Evolutionary conservation across 2,113 vertebrate genomes (phyloP), one percentile per base, ranked within the genome.

Genomic region (Blennius ocellaris): DNA sequence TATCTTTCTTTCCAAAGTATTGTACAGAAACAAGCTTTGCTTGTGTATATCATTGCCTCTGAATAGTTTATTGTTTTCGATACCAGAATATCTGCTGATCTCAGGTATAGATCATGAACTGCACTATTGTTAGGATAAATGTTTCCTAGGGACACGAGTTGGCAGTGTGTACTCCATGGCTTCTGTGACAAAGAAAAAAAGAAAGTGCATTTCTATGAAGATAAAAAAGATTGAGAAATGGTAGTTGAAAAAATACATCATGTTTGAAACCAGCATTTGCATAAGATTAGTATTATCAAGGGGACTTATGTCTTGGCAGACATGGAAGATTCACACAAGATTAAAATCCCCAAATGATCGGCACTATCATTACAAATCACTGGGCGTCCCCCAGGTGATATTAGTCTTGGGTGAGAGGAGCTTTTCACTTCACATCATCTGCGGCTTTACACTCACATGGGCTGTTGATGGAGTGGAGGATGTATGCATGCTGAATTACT

Each of bases 361-460:
- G 11, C 7, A 38, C 54, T 61, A 69, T 77, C 68, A 84, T 75
- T 83, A 64, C 61, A 78, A 87, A 84, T 76, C 80, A 76, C 48
- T 14, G 8, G 15, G 39, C 7, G 1, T 74, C 72, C 50, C 49
- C 11, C 50, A 30, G 62, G 69, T 81, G 50, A 67, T 69, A 67
- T 73, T 51, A 55, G 61, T 56, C 10, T 38, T 47, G 54, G 51
- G 51, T 61, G 58, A 71, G 68, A 30, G 45, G 21, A 63, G 78
- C 37, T 48, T 73, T 71, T 75, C 30, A 52, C 63, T 65, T 67
- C 36, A 65, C 0, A 45, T 70, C 49, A 70, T 67, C 76, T 70
- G 1, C 0, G 54, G 62, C 17, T 66, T 58, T 63, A 47, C 15
- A 66, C 45, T 69, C 52, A 68, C 36, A 57, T 8, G 53, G 38